Evolutionary conservation across 2,888 invertebrate genomes (phyloP), one percentile per base, ranked within the genome.

Genomic region (Sepiola atlantica): DNA sequence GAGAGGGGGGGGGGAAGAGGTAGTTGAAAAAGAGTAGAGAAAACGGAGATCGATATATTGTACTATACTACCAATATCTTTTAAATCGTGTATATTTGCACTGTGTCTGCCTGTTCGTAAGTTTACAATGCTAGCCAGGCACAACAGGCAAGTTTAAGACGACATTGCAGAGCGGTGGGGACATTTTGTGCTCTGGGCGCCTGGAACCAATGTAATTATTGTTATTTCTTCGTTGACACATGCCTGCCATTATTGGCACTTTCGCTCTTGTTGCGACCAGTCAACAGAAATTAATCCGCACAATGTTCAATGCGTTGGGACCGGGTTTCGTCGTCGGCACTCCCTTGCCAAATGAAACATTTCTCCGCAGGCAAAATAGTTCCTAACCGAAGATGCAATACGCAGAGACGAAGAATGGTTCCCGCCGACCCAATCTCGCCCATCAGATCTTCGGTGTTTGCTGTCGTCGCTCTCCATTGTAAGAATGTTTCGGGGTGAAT

Each of bases 281-380:
- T 32, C 77, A 77, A 77, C 77, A 77, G 77, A 77, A 77, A 77
- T 77, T 77, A 77, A 77, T 77, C 77, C 77, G 77, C 77, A 77
- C 77, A 77, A 77, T 77, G 77, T n/a, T n/a, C 77, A 77, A 77
- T 77, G 32, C 32, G 77, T n/a, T 77, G 77, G 77, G 77, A 77
- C 77, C n/a, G 77, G 77, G n/a, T 77, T 45, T 32, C n/a, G 77
- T 77, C 77, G 77, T 77, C 18, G 77, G 77, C 77, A 77, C 77
- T 77, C 77, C 77, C 77, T 77, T 77, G 77, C 77, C 77, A 77
- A 77, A 77, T 77, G 77, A 77, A 77, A 77, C 77, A 77, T 77
- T 77, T 77, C 77, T 77, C 77, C 77, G 77, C 32, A 77, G 77
- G 77, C 77, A 32, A 77, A 77, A 77, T 77, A 77, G 77, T 77